Conservation (phyloP, 1,140 invertebrate genomes). For the Drosophila grimshawi region DNA sequence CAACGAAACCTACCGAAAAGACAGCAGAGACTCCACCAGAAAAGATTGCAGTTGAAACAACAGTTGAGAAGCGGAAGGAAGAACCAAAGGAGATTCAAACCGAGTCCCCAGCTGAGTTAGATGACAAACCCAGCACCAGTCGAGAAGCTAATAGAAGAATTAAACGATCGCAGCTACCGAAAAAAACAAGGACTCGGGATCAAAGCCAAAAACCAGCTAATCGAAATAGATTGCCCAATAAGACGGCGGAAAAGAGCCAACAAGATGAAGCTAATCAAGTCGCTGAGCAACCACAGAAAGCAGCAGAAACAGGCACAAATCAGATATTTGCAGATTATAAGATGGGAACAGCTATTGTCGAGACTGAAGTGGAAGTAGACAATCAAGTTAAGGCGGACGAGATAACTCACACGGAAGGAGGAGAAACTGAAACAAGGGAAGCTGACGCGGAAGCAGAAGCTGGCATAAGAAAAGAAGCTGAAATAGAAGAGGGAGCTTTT, state of each 20-base stretch:
- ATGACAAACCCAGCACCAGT: slow-evolving; percentile 57
- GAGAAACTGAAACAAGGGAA: neutral
- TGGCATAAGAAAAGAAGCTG: neutral
- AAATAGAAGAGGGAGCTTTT: neutral
- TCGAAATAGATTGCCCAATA: slow-evolving; percentile 16
- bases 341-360: neutral
- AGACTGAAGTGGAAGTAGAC: neutral
- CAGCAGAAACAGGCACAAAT: neutral
- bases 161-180: slow-evolving; percentile 48
- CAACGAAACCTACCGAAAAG: neutral
- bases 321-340: neutral
- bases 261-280: neutral
- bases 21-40: neutral
- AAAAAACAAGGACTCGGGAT: slow-evolving; percentile 43
- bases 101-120: slow-evolving; percentile 4
- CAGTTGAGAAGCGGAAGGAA: neutral
- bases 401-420: neutral
- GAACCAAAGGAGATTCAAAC: neutral
- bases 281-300: neutral
- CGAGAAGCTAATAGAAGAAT: slow-evolving; percentile 42
- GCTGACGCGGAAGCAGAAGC: neutral
- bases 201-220: slow-evolving; percentile 62
- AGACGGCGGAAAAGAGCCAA: neutral
- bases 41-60: neutral
- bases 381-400: neutral